phyloP scores from a whole-genome alignment of 2,113 vertebrate genomes.

The Crotalus horridus region DNA sequence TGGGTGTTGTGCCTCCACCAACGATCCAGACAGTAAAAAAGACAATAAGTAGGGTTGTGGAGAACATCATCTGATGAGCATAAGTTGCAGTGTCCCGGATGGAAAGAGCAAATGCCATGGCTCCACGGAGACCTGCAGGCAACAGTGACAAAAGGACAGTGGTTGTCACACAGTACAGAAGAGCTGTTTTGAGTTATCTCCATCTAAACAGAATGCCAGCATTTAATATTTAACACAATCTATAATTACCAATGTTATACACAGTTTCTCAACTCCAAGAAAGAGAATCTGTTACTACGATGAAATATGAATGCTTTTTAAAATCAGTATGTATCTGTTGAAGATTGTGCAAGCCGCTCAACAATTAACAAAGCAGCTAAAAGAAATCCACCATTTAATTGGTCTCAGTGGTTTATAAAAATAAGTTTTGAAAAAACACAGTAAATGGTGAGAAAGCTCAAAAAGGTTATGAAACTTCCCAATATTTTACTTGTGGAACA shows the following conservation, averaged over 20 bases:
- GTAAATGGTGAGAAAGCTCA: background rate
- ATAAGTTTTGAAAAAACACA: background rate
- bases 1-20: conserved; percentile 93
- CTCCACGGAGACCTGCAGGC: conserved; percentile 85
- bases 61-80: conserved; percentile 97
- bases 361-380: background rate
- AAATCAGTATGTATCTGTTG: background rate
- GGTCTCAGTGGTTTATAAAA: background rate
- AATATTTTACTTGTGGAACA: background rate
- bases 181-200: background rate
- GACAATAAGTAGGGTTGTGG: conserved; percentile 94
- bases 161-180: background rate
- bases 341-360: background rate
- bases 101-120: conserved; percentile 94
- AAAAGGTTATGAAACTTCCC: background rate
- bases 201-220: background rate
- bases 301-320: background rate
- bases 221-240: background rate
- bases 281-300: too few species aligned
- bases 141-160: conserved; percentile 7
- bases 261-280: background rate
- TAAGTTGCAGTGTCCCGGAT: conserved; percentile 95
- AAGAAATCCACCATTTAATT: background rate
- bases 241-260: background rate
- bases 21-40: conserved; percentile 99